Evolutionary conservation across 2,113 vertebrate genomes (phyloP), one percentile per base, ranked within the genome.

Genomic region (Osmerus mordax): DNA sequence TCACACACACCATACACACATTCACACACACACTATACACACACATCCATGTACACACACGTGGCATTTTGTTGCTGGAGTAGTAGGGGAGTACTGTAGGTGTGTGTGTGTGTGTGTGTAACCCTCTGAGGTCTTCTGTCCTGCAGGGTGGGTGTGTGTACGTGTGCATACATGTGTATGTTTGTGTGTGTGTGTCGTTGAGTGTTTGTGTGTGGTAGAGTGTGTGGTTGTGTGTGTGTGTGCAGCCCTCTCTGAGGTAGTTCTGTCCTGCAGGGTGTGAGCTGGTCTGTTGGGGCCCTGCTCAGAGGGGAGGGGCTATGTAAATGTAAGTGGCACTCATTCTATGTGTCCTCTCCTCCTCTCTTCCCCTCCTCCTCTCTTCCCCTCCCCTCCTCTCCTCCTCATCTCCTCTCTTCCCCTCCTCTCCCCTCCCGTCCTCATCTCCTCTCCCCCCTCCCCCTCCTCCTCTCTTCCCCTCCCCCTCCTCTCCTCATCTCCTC

Each of bases 241-340:
- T 23, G 23, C 54, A 78, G 77, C 78, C 78, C 3, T 81, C 84
- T 23, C 84, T 86, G 78, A 84, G 80, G 80, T 86, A 78, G 80
- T 87, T 87, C 73, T 87, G 78, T 87, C 83, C 85, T 87, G 78
- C 85, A 87, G 85, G 85, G 81, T 87, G 77, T 87, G 81, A 81
- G 82, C 83, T 81, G 82, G 82, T 72, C 82, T 86, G 82, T 86
- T 82, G 85, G 85, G 70, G 23, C 23, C 78, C 82, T 78, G 85
- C 81, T 78, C 85, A 84, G 85, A 84, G 83, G 85, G 84, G 84
- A 84, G 85, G 82, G 78, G 23, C 23, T 23, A 23, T 86, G 78
- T 86, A 84, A 86, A 86, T 86, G 85, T 86, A 86, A 86, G 85
- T 86, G 80, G 76, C 81, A 74, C 75, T 81, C 1, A 82, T 81